Evolutionary conservation across 2,888 invertebrate genomes (phyloP).

Genomic region (Steinernema hermaphroditum): DNA sequence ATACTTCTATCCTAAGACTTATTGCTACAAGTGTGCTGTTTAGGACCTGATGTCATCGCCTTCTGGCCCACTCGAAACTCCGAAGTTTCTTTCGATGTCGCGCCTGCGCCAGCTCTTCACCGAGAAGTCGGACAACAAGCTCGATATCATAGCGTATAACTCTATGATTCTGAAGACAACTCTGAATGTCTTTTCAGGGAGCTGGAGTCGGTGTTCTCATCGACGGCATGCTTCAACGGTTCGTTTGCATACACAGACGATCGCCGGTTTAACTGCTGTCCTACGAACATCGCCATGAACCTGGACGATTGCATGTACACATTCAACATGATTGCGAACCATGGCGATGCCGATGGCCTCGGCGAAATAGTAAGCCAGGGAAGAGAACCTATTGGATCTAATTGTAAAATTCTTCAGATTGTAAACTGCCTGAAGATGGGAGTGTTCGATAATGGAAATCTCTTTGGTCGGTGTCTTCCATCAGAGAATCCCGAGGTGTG

Average conservation of each 20-base stretch:
- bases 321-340: slow-evolving; percentile 71
- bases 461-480: slow-evolving; percentile 67
- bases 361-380: slow-evolving; percentile 46
- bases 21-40: no score
- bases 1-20: not conserved
- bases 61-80: not conserved
- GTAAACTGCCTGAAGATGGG: slow-evolving; percentile 39
- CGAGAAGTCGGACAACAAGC: slow-evolving; percentile 41
- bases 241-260: slow-evolving; percentile 75
- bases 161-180: no score
- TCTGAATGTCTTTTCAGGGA: slow-evolving; percentile 73
- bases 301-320: slow-evolving; percentile 71
- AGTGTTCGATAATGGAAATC: slow-evolving; percentile 72
- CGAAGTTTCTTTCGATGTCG: slow-evolving; percentile 16
- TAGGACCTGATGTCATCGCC: slow-evolving; percentile 4
- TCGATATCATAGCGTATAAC: slow-evolving; percentile 50
- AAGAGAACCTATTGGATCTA: no score
- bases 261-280: slow-evolving; percentile 38
- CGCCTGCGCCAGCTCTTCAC: not conserved
- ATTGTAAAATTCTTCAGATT: slow-evolving; percentile 21
- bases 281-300: slow-evolving; percentile 81
- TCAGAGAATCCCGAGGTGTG: slow-evolving; percentile 70
- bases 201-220: slow-evolving; percentile 83
- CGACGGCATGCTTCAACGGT: slow-evolving; percentile 82
- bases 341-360: slow-evolving; percentile 43